phyloP scores from a whole-genome alignment of 2,113 vertebrate genomes.

The Pedionomus torquatus region DNA sequence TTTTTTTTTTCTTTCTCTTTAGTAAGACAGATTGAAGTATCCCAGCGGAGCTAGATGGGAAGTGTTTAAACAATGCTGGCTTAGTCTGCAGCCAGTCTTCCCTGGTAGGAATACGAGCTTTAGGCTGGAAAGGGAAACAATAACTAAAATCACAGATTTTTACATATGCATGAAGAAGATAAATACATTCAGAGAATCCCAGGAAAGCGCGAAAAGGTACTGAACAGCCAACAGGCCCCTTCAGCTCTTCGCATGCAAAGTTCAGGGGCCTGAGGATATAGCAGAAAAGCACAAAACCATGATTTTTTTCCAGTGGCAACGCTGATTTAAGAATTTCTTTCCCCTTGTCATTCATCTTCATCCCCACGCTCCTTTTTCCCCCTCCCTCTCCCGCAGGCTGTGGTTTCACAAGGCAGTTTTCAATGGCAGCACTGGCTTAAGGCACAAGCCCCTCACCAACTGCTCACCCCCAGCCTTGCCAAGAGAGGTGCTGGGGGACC shows the following conservation, averaged over 20 bases:
- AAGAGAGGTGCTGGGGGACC: background rate
- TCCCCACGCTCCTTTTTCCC: background rate
- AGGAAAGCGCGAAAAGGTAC: background rate
- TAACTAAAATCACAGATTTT: background rate
- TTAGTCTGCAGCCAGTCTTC: background rate
- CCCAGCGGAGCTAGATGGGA: background rate
- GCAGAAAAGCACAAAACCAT: background rate
- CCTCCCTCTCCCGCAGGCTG: accelerated
- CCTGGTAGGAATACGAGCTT: background rate
- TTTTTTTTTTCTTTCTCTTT: background rate
- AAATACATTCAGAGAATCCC: background rate
- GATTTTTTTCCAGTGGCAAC: background rate
- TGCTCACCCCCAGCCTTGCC: background rate
- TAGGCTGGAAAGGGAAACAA: background rate
- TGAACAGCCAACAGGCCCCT: background rate
- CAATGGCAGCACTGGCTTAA: background rate
- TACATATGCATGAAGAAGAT: background rate
- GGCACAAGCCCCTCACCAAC: background rate
- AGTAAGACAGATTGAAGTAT: background rate
- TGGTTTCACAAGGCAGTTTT: background rate
- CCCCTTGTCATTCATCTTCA: background rate
- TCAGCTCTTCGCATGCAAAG: background rate
- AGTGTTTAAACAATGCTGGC: background rate
- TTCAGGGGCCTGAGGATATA: background rate
- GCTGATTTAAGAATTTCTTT: background rate